phyloP scores from a whole-genome alignment of 2,797 vertebrate genomes.

The Odontamblyopus rebecca region DNA sequence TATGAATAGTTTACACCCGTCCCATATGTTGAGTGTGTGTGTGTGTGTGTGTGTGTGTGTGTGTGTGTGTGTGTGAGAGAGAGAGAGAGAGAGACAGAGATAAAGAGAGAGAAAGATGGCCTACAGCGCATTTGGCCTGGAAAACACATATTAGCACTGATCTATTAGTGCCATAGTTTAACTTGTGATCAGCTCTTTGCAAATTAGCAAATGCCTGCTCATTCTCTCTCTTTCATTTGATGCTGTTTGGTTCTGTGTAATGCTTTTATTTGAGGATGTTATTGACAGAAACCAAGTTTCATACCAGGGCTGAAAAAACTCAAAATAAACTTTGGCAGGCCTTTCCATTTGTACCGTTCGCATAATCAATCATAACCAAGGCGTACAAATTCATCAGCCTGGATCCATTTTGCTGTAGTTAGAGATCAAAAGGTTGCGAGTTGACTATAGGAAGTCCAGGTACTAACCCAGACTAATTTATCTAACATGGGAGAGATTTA shows the following conservation, averaged over 20 bases:
- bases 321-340: slow-evolving; percentile 71
- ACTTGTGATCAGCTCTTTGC: slow-evolving; percentile 78
- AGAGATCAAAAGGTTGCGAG: slow-evolving; percentile 90
- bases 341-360: slow-evolving; percentile 78
- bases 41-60: slow-evolving; percentile 11
- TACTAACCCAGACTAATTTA: slow-evolving; percentile 79
- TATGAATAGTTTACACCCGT: slow-evolving; percentile 25
- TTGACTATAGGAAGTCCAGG: slow-evolving; percentile 80
- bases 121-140: slow-evolving; percentile 48
- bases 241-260: neutral
- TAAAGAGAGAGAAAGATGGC: slow-evolving; percentile 18
- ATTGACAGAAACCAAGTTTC: slow-evolving; percentile 30
- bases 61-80: slow-evolving; percentile 25
- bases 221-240: slow-evolving; percentile 41
- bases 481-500: slow-evolving; percentile 76
- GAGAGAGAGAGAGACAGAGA: neutral
- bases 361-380: slow-evolving; percentile 93
- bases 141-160: slow-evolving; percentile 81
- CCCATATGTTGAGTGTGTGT: slow-evolving; percentile 30
- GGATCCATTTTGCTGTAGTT: slow-evolving; percentile 96
- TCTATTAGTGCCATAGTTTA: slow-evolving; percentile 83
- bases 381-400: slow-evolving; percentile 97
- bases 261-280: slow-evolving; percentile 23
- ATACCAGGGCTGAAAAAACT: slow-evolving; percentile 19
- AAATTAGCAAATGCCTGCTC: slow-evolving; percentile 18